Percentiles rank a stretch among this genome's conserved stretches.
These are phyloP conservation scores for Alosa alosa DNA, from an alignment of 2,113 vertebrate species.

Conservation along the genomic window DNA sequence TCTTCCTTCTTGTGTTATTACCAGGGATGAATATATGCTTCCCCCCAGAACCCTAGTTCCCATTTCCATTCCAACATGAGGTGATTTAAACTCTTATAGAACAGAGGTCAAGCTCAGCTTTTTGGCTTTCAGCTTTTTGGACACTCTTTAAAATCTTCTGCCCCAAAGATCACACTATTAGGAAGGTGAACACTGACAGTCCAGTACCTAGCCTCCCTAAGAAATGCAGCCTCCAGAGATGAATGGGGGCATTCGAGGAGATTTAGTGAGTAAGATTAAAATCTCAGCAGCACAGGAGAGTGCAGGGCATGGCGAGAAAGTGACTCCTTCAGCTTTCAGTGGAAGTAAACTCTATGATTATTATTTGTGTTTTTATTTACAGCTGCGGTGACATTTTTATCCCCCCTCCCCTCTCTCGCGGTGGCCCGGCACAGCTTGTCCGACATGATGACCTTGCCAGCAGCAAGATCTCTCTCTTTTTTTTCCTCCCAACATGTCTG, in stretches of 20 bases:
- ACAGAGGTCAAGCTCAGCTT: neutral
- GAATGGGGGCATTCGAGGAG: constrained; percentile 41
- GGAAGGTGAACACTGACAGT: constrained; percentile 15
- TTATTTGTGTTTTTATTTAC: constrained; percentile 64
- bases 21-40: neutral
- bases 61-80: neutral
- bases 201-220: constrained; percentile 30
- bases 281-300: constrained; percentile 49
- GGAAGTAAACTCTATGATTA: constrained; percentile 43
- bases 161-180: constrained; percentile 16
- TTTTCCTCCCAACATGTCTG: neutral
- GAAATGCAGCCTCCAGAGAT: constrained; percentile 40
- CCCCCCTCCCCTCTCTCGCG: constrained; percentile 29
- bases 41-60: neutral
- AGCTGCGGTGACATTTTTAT: constrained; percentile 60
- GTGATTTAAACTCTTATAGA: neutral
- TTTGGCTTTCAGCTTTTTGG: neutral
- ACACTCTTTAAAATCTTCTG: neutral
- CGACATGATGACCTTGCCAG: constrained; percentile 50
- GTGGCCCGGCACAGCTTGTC: constrained; percentile 46
- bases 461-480: constrained; percentile 19
- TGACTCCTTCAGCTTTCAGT: constrained; percentile 49
- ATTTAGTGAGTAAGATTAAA: constrained; percentile 63
- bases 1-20: neutral
- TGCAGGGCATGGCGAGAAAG: constrained; percentile 38